Base-by-base conservation (phyloP, 2,888 invertebrate species). In the Brachylomia viminalis region DNA sequence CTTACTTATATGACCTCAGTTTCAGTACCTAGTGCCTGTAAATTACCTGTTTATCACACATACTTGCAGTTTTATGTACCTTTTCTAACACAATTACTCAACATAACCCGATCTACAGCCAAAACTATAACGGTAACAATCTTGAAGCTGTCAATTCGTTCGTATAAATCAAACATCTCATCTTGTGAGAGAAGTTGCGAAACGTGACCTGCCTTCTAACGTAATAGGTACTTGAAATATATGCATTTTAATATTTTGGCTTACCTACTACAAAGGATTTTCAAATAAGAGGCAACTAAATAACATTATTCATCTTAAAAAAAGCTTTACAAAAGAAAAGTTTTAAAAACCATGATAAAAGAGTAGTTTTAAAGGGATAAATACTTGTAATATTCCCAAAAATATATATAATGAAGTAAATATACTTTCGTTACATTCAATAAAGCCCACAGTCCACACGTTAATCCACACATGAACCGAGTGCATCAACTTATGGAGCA, bases 121-220 rank as follows among this genome's bases (percentile, higher is more conserved):
- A 23, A 52, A 20, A 30, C 49, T 15, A 30, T 20, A 33, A 27
- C 30, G 54, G 54, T 61, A 59, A 74, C 71, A 82, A 65, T 65
- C 33, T 54, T 11, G 33, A n/a, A 56, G 54, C 75, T 82, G 83
- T 78, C 85, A 52, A 82, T 82, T 71, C 42, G 42, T 20, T 33
- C 61, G 27, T n/a, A 84, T 85, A 84, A 79, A 84, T 84, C 86
- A 82, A 47, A 62, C 73, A 62, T 79, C 69, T 85, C 76, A 79
- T 82, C 74, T 64, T 61, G 58, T 11, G 59, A 62, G 73, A 70
- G 73, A 62, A 69, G 33, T 68, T 65, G 38, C 56, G 59, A 23
- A 11, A 79, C 83, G 83, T 85, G 84, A 67, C 27, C 52, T 1
- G 85, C 47, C 27, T 82, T 0, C 17, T 1, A 54, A 72, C 38